These are phyloP conservation scores for Tragulus kanchil DNA, from an alignment of 2,113 vertebrate species.

Conservation along the genomic window DNA sequence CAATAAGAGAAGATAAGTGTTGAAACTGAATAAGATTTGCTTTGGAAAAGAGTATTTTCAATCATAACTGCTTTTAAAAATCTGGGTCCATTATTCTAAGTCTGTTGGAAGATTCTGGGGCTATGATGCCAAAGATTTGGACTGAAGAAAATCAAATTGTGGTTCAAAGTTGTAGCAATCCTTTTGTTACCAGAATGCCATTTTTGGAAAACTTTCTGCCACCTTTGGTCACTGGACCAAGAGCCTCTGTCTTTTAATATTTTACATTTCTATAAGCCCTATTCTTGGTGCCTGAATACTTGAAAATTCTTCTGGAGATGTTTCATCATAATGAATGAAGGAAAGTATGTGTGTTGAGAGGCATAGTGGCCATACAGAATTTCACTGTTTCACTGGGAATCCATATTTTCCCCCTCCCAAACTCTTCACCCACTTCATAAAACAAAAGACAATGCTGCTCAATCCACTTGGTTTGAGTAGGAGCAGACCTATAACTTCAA, in stretches of 20 bases:
- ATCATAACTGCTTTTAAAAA: neutral
- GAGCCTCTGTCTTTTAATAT: neutral
- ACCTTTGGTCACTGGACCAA: neutral
- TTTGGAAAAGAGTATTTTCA: neutral
- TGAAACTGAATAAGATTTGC: neutral
- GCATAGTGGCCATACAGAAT: neutral
- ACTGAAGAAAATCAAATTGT: neutral
- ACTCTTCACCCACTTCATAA: accelerated
- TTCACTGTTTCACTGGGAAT: neutral
- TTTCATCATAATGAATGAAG: neutral
- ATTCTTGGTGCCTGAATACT: neutral
- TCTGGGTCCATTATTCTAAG: neutral
- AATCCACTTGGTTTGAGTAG: neutral
- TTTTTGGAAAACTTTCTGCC: neutral
- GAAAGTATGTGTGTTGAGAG: neutral
- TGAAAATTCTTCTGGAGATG: neutral
- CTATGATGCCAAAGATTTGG: neutral
- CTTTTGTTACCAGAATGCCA: neutral
- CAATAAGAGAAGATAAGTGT: neutral
- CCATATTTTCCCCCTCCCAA: neutral
- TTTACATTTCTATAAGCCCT: neutral
- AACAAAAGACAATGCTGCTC: neutral
- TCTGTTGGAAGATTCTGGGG: neutral
- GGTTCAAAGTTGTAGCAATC: neutral
- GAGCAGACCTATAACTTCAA: neutral